These are phyloP conservation scores for Amphipyra berbera DNA, from an alignment of 2,888 invertebrate species.

Conservation along the genomic window DNA sequence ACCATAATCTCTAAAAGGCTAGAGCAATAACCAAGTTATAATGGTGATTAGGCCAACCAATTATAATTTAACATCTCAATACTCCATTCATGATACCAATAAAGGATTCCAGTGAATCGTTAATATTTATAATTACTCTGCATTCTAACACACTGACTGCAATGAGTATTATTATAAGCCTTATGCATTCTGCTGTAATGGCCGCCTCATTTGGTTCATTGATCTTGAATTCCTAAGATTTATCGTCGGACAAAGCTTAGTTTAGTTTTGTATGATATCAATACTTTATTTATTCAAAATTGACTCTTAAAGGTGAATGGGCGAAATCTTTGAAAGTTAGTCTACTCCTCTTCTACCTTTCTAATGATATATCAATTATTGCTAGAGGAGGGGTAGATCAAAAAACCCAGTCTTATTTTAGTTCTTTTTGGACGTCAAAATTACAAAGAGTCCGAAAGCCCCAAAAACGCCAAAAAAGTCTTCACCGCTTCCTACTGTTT, in stretches of 20 bases:
- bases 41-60: slow-evolving; percentile 43
- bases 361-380: too few species aligned
- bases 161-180: slow-evolving; percentile 31
- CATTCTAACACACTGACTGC: slow-evolving; percentile 45
- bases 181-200: slow-evolving; percentile 34
- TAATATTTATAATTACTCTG: slow-evolving; percentile 55
- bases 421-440: too few species aligned
- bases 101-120: slow-evolving; percentile 47
- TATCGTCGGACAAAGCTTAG: background rate
- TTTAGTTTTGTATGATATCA: too few species aligned
- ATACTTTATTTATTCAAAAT: too few species aligned
- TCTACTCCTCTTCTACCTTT: too few species aligned
- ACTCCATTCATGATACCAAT: slow-evolving; percentile 45
- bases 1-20: slow-evolving; percentile 29
- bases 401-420: too few species aligned
- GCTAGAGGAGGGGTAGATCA: too few species aligned
- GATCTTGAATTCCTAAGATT: slow-evolving; percentile 22
- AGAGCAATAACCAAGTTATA: slow-evolving; percentile 33
- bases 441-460: too few species aligned
- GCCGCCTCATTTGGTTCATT: slow-evolving; percentile 31
- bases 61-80: slow-evolving; percentile 55
- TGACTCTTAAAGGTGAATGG: too few species aligned
- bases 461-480: too few species aligned
- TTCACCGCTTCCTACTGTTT: too few species aligned
- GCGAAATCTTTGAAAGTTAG: too few species aligned